Evolutionary conservation across 2,888 invertebrate genomes (phyloP).

Genomic region (Diadegma fenestrale): DNA sequence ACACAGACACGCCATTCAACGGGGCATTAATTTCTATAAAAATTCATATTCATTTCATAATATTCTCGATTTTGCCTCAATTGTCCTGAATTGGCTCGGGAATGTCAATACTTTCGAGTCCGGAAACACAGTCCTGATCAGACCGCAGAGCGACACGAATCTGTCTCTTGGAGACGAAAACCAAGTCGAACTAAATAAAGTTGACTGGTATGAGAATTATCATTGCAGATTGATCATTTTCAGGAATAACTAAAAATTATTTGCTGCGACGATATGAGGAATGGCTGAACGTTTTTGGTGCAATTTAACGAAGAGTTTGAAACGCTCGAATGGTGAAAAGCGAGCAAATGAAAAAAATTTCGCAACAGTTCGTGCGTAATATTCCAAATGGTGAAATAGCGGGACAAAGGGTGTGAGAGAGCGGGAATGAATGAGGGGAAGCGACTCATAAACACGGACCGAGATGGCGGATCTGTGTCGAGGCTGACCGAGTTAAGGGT

Average conservation of each 20-base stretch:
- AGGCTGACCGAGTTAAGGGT: slow-evolving; percentile 84
- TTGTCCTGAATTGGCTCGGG: too few relatives aligned
- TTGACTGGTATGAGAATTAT: background rate
- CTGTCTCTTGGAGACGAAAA: background rate
- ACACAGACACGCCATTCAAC: background rate
- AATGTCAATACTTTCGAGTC: background rate
- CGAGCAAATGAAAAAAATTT: slow-evolving; percentile 6
- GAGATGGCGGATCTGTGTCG: slow-evolving; percentile 78
- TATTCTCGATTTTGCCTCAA: background rate
- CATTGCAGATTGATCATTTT: background rate
- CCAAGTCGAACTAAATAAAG: background rate
- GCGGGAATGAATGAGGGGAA: slow-evolving; percentile 5
- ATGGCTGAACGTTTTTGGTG: background rate
- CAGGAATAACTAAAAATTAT: background rate
- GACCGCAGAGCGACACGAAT: background rate
- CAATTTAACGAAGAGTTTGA: background rate
- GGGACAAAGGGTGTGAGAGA: background rate
- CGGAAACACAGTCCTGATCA: background rate
- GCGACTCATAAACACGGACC: slow-evolving; percentile 58
- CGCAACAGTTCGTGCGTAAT: background rate
- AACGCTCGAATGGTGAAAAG: background rate
- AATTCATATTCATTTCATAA: background rate
- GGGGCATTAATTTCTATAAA: background rate
- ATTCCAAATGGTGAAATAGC: slow-evolving; percentile 16
- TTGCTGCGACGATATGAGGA: background rate